Percentiles rank a stretch among this genome's conserved stretches.
Conservation (phyloP, 2,888 invertebrate genomes). For the Branchellion lobata region DNA sequence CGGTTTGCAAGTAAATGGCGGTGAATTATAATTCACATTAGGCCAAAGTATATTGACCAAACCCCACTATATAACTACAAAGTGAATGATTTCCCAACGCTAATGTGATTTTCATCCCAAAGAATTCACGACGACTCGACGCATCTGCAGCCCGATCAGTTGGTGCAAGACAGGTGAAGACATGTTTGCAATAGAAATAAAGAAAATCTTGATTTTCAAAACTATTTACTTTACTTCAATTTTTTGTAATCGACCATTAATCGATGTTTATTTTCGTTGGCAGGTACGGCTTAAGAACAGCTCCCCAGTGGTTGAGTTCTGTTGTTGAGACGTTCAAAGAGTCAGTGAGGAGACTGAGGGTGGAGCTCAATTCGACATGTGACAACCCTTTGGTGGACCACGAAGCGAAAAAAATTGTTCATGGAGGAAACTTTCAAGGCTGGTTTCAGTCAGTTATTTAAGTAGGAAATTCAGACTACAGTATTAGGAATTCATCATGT, state of each 20-base stretch:
- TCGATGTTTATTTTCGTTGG: no score
- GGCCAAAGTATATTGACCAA: no score
- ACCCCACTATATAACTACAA: neutral
- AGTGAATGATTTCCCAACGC: neutral
- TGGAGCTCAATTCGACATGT: conserved; percentile 52
- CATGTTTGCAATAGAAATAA: no score
- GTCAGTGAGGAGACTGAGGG: conserved; percentile 45
- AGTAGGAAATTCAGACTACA: no score
- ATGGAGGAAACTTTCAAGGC: conserved; percentile 53
- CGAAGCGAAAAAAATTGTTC: conserved; percentile 46
- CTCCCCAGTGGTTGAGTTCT: conserved; percentile 53
- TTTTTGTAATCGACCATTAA: no score
- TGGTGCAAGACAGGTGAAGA: no score
- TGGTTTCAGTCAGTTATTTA: neutral
- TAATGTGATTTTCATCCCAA: neutral
- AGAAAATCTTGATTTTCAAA: no score
- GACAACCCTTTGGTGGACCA: conserved; percentile 54
- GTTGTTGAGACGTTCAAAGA: conserved; percentile 48
- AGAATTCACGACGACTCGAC: neutral
- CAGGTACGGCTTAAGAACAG: conserved; percentile 52
- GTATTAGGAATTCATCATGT: no score
- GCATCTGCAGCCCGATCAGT: no score
- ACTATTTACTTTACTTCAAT: no score
- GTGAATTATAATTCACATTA: no score
- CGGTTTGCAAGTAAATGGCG: no score